These are phyloP conservation scores for Rhagonycha lutea DNA, from an alignment of 2,888 invertebrate genomes.

Conservation along the genomic window DNA sequence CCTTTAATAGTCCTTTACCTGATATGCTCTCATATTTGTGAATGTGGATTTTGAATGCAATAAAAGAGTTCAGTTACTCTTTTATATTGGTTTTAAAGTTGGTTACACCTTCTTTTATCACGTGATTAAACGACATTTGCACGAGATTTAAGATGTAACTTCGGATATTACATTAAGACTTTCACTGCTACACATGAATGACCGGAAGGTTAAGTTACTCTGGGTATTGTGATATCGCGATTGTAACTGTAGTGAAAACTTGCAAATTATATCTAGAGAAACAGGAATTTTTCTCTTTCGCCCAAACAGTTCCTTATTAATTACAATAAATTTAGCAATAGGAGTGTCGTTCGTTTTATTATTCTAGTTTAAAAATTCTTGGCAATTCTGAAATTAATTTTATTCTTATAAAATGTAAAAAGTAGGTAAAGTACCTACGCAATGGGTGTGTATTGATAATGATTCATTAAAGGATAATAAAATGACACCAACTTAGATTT, in stretches of 20 bases:
- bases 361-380: neutral
- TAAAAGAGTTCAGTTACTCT: constrained; percentile 14
- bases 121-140: constrained; percentile 20
- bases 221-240: neutral
- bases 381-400: neutral
- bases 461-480: neutral
- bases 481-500: neutral
- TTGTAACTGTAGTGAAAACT: constrained; percentile 14
- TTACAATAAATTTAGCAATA: neutral
- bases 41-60: constrained; percentile 22
- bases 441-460: neutral
- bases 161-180: constrained; percentile 32
- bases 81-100: constrained; percentile 22
- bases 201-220: constrained; percentile 29
- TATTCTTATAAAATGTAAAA: neutral
- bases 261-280: constrained; percentile 9
- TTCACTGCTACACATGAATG: constrained; percentile 31
- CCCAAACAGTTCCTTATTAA: constrained; percentile 7
- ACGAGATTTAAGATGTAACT: constrained; percentile 31
- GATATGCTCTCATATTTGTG: constrained; percentile 32
- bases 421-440: neutral
- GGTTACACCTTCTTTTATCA: constrained; percentile 22
- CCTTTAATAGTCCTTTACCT: constrained; percentile 20
- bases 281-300: constrained; percentile 17
- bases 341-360: neutral